Base-by-base conservation (phyloP, 2,797 vertebrate genomes). In the Strix occidentalis region DNA sequence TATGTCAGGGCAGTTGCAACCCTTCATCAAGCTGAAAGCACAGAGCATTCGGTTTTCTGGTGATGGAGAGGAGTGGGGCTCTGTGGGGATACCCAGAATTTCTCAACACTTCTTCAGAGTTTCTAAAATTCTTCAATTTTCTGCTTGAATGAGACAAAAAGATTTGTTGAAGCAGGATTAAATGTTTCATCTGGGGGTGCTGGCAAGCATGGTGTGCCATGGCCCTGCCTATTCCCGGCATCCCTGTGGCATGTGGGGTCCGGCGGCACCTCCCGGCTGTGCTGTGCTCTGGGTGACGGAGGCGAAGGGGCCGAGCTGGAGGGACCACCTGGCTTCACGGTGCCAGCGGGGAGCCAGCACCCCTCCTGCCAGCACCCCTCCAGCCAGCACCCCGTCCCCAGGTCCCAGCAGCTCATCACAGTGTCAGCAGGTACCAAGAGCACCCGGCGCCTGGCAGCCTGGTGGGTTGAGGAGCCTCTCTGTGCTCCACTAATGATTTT, bases 41-140 rank as follows among this genome's bases (percentile, higher is more conserved):
- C 29, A 8, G 21, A 41, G 20, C 10, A 0, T 60, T 80, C 1
- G 2, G 29, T 25, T 89, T 84, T 68, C 89, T 84, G 64, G 39
- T 4, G 3, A 8, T 0, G 1, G 69, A 69, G 24, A 37, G 24
- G 41, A 54, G 5, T 24, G 26, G 25, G 31, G 11, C 21, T 60
- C 71, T 68, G 37, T 6, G 3, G 39, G 54, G 11, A 33, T 18
- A 16, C 45, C 31, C 33, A 11, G 37, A 37, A 33, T 12, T 77
- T 60, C 46, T 53, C 23, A 37, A 60, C 0, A 0, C 63, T 53
- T 37, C 37, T 68, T 60, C 53, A 21, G 3, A 1, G 17, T 29
- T 77, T 60, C 54, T 33, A 51, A 68, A 37, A 21, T 21, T 60
- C 54, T 51, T 43, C 45, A 20, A 17, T 60, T 85, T 76, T 68